Conservation (phyloP, 2,797 vertebrate species). For the Oophaga sylvatica region DNA sequence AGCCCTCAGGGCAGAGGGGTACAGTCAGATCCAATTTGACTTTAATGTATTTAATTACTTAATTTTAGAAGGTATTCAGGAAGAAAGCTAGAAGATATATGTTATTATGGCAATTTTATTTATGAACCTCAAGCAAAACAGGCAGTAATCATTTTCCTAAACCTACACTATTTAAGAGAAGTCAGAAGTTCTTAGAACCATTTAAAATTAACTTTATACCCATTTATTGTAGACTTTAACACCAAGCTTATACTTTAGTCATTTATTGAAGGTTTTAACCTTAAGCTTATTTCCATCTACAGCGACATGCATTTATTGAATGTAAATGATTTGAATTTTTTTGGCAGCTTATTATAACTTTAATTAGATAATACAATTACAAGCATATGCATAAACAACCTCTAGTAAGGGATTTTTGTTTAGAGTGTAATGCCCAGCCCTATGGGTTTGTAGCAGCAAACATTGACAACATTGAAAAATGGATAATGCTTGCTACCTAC, state of each 20-base stretch:
- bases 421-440: too few relatives aligned
- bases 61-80: constrained; percentile 34
- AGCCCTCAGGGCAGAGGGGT: constrained; percentile 38
- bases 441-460: too few relatives aligned
- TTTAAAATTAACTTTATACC: not conserved
- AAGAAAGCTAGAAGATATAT: constrained; percentile 23
- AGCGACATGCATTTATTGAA: not conserved
- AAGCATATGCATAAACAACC: too few relatives aligned
- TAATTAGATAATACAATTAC: not conserved
- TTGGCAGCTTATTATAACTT: too few relatives aligned
- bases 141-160: constrained; percentile 26
- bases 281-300: not conserved
- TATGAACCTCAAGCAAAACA: constrained; percentile 3
- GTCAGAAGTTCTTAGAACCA: not conserved
- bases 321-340: too few relatives aligned
- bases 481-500: too few relatives aligned
- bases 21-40: constrained; percentile 46
- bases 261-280: too few relatives aligned
- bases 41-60: constrained; percentile 48
- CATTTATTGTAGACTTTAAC: not conserved
- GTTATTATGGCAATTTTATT: constrained; percentile 25
- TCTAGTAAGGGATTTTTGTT: too few relatives aligned
- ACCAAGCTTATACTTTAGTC: not conserved
- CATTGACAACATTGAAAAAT: too few relatives aligned
- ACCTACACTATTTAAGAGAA: not conserved